Evolutionary conservation across 2,113 vertebrate genomes (phyloP), one percentile per base, ranked within the genome.

Genomic region (Hemiprocne comata): DNA sequence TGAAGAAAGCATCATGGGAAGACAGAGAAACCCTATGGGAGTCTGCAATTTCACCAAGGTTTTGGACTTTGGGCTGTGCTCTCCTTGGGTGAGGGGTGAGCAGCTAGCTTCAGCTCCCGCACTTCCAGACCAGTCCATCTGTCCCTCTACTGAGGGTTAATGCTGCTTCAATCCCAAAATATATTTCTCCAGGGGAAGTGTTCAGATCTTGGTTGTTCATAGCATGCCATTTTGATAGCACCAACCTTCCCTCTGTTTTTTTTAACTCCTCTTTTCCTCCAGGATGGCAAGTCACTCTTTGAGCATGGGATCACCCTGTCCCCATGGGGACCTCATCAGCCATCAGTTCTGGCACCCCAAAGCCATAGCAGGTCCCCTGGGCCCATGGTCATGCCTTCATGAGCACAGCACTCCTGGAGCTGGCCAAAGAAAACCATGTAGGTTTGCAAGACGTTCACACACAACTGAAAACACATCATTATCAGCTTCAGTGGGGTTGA

Each of bases 371-470:
- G 73, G 57, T 46, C 17, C 66, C 25, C 10, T 6, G 57, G 53
- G 53, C n/a, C 36, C 4, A 13, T 25, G 18, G 2, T 1, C 31
- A 3, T 3, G 4, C 29, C 44, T 24, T 34, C 62, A n/a, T 0
- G 34, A 78, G n/a, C 46, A 7, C 36, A 60, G 11, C 14, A 18
- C 36, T 51, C 84, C 67, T 11, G 44, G n/a, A 80, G 67, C 21
- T 21, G 0, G 74, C 67, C 76, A 75, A 29, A 46, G 29, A n/a
- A 81, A 85, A n/a, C 6, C 20, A 31, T 0, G 17, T 1, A 4
- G 36, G 13, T 61, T 44, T 25, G n/a, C 61, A 36, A 61, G 29
- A 29, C 2, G 10, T 70, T 64, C 11, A 5, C 65, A 31, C 2
- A 4, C 29, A 25, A 40, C 38, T 20, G 34, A 33, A 75, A 91